phyloP scores from a whole-genome alignment of 2,797 vertebrate genomes.

The Mallotus villosus region DNA sequence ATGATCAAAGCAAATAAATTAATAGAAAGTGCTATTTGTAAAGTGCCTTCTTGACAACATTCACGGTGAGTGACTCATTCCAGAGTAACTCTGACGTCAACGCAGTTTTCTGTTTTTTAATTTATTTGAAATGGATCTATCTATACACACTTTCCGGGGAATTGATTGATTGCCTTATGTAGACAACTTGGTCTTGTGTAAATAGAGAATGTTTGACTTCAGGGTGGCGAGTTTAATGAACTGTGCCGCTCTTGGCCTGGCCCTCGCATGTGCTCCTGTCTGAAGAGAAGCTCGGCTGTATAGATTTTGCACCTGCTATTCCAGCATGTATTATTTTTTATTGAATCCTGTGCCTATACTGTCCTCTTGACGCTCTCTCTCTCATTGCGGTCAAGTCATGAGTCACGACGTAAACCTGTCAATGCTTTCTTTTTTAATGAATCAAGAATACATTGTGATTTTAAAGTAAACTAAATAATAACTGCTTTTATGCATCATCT shows the following conservation, averaged over 20 bases:
- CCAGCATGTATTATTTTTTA: slow-evolving; percentile 66
- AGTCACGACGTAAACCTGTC: slow-evolving; percentile 58
- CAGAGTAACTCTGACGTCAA: slow-evolving; percentile 45
- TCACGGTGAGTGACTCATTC: slow-evolving; percentile 53
- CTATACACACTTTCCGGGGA: slow-evolving; percentile 61
- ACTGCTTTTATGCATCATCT: slow-evolving; percentile 49
- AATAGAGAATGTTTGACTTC: slow-evolving; percentile 51
- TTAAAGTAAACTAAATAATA: slow-evolving; percentile 80
- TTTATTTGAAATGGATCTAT: slow-evolving; percentile 75
- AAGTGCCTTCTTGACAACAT: slow-evolving; percentile 51
- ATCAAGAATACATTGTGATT: slow-evolving; percentile 77
- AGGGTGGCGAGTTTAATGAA: slow-evolving; percentile 47
- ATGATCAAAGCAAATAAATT: slow-evolving; percentile 37
- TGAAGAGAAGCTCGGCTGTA: slow-evolving; percentile 71
- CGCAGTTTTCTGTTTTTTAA: slow-evolving; percentile 65
- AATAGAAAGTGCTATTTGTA: slow-evolving; percentile 32
- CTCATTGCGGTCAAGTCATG: slow-evolving; percentile 12
- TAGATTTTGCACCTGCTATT: slow-evolving; percentile 70
- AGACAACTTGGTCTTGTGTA: slow-evolving; percentile 56
- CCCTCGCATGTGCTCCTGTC: slow-evolving; percentile 63
- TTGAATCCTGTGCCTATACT: slow-evolving; percentile 70
- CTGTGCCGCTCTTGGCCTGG: slow-evolving; percentile 52
- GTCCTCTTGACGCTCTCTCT: slow-evolving; percentile 44
- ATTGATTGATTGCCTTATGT: slow-evolving; percentile 59
- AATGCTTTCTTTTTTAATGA: slow-evolving; percentile 78